These are phyloP conservation scores for Scaeva pyrastri DNA, from an alignment of 2,888 invertebrate species.

Conservation along the genomic window DNA sequence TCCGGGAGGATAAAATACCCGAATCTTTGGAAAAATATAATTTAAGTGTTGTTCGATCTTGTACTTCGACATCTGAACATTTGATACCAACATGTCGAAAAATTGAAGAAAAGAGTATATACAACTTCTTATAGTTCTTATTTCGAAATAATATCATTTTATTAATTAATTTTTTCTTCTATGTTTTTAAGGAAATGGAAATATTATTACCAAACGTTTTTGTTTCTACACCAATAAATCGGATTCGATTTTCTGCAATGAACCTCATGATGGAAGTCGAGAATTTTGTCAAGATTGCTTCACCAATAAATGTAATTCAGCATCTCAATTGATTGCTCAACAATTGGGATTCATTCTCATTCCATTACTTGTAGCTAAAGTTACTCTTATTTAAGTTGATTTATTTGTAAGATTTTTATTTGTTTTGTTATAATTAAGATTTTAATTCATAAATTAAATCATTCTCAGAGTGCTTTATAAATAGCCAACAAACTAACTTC, in stretches of 20 bases:
- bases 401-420: not conserved
- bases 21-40: constrained; percentile 78
- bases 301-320: constrained; percentile 80
- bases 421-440: not conserved
- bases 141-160: not conserved
- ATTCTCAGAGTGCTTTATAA: constrained; percentile 26
- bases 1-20: constrained; percentile 81
- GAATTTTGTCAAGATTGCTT: constrained; percentile 81
- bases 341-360: constrained; percentile 54
- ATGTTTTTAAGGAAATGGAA: constrained; percentile 78
- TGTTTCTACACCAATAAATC: constrained; percentile 83
- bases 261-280: constrained; percentile 80
- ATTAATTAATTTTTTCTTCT: not conserved
- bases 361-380: constrained; percentile 53
- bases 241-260: constrained; percentile 80
- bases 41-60: constrained; percentile 79
- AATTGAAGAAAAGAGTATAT: constrained; percentile 81
- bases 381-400: constrained; percentile 44
- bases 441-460: not conserved
- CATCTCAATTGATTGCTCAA: constrained; percentile 72
- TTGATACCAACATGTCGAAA: constrained; percentile 82
- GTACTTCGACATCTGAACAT: constrained; percentile 82
- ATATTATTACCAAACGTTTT: constrained; percentile 81
- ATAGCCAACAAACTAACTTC: constrained; percentile 13
- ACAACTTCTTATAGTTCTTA: not conserved